phyloP scores from a whole-genome alignment of 2,797 vertebrate species.

The Cephalopachus bancanus region DNA sequence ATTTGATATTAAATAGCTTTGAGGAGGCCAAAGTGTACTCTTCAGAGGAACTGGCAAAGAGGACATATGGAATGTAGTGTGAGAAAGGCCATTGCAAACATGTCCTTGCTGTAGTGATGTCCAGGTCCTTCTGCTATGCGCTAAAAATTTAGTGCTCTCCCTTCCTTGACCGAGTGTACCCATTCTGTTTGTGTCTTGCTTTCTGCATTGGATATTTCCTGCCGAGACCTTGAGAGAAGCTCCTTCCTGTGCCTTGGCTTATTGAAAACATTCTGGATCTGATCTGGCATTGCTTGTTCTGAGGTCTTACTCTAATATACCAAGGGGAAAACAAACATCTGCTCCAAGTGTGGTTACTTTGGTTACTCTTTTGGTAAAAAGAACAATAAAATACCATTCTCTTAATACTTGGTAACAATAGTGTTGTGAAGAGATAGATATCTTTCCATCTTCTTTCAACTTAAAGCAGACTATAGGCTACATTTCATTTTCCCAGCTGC shows the following conservation, averaged over 20 bases:
- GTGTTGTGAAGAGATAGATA: background rate
- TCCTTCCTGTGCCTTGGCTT: background rate
- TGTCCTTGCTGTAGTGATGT: background rate
- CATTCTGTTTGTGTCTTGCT: background rate
- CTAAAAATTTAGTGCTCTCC: accelerated
- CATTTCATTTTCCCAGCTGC: background rate
- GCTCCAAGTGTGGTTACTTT: background rate
- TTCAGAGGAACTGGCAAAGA: background rate
- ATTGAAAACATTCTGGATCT: background rate
- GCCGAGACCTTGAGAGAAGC: background rate
- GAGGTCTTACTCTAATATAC: background rate
- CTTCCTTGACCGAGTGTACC: background rate
- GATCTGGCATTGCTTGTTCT: background rate
- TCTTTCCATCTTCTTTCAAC: slow-evolving; percentile 22
- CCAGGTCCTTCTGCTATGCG: background rate
- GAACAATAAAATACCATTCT: background rate
- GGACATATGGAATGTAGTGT: no score
- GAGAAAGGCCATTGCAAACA: no score
- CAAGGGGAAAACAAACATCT: background rate
- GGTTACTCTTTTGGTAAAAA: background rate
- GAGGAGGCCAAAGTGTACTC: background rate
- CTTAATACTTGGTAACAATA: slow-evolving; percentile 35
- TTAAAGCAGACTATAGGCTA: background rate
- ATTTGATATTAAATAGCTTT: background rate
- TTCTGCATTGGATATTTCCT: background rate